phyloP scores from a whole-genome alignment of 2,888 invertebrate genomes.

The Pristionchus entomophagus region DNA sequence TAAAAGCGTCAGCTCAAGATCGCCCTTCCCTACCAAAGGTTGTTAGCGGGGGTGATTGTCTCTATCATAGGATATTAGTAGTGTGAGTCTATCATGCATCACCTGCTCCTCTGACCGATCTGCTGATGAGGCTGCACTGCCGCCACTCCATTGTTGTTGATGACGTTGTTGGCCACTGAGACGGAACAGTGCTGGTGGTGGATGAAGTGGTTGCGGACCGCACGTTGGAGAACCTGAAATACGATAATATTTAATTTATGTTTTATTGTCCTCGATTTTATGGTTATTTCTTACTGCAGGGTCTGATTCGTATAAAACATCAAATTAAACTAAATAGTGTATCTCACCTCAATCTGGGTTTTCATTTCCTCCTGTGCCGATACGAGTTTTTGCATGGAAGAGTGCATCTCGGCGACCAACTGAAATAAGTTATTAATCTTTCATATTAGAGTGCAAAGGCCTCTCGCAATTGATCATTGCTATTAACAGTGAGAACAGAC shows the following conservation, averaged over 20 bases:
- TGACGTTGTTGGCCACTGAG: not conserved
- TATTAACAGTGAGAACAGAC: too few species aligned
- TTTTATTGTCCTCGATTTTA: not conserved
- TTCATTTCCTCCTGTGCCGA: constrained; percentile 74
- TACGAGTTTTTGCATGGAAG: constrained; percentile 72
- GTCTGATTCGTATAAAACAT: too few species aligned
- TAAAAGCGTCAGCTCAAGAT: too few species aligned
- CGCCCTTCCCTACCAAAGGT: too few species aligned
- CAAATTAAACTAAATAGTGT: too few species aligned
- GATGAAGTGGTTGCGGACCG: constrained; percentile 73
- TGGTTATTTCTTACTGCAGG: too few species aligned
- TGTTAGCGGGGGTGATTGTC: too few species aligned
- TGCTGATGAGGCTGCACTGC: not conserved
- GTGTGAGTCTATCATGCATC: not conserved
- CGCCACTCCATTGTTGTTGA: constrained; percentile 4
- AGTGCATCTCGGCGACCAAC: constrained; percentile 74
- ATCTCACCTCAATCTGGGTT: constrained; percentile 70
- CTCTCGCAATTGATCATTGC: too few species aligned
- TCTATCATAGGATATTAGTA: too few species aligned
- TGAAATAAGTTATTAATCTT: too few species aligned
- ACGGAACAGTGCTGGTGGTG: constrained; percentile 44
- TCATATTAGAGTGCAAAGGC: not conserved
- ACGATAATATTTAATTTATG: not conserved
- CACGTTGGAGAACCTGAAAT: constrained; percentile 68
- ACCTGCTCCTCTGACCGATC: constrained; percentile 21